Percentiles rank a stretch among this genome's conserved stretches.
Evolutionary conservation across 2,888 invertebrate genomes (phyloP).

Genomic region (Apamea anceps): DNA sequence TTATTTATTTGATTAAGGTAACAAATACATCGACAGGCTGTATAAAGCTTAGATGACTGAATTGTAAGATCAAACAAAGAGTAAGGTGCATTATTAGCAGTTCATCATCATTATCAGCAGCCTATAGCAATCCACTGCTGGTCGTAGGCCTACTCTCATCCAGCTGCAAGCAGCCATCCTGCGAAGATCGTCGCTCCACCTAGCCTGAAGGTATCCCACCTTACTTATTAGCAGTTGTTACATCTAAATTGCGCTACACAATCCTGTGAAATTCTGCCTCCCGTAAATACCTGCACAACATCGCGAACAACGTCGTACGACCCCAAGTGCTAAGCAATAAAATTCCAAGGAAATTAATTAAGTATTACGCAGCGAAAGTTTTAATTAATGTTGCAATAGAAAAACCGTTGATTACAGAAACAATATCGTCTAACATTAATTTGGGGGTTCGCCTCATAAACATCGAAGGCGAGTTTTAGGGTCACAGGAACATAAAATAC

Average conservation of each 20-base stretch:
- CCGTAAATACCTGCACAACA: background rate
- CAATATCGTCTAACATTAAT: slow-evolving; percentile 75
- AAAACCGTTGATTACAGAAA: slow-evolving; percentile 66
- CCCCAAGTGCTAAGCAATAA: slow-evolving; percentile 26
- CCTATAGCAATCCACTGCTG: too few species aligned
- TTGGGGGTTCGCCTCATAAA: slow-evolving; percentile 73
- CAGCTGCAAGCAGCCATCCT: too few species aligned
- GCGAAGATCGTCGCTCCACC: too few species aligned
- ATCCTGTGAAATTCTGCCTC: background rate
- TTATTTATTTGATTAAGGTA: too few species aligned
- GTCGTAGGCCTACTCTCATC: too few species aligned
- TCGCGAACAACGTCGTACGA: background rate
- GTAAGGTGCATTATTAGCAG: background rate
- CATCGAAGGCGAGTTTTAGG: slow-evolving; percentile 75
- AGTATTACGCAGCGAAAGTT: slow-evolving; percentile 51
- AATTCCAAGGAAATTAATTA: slow-evolving; percentile 47
- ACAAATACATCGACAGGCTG: background rate
- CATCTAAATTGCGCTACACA: background rate
- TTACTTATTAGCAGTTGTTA: too few species aligned
- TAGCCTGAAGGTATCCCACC: too few species aligned
- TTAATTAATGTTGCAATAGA: slow-evolving; percentile 63
- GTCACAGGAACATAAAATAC: slow-evolving; percentile 76
- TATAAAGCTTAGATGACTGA: background rate
- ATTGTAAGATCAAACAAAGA: background rate
- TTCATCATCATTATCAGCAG: too few species aligned